A percentile compares a stretch with the other conserved stretches of the same genome.
phyloP scores from a whole-genome alignment of 2,797 vertebrate species.

The Cyclopterus lumpus region DNA sequence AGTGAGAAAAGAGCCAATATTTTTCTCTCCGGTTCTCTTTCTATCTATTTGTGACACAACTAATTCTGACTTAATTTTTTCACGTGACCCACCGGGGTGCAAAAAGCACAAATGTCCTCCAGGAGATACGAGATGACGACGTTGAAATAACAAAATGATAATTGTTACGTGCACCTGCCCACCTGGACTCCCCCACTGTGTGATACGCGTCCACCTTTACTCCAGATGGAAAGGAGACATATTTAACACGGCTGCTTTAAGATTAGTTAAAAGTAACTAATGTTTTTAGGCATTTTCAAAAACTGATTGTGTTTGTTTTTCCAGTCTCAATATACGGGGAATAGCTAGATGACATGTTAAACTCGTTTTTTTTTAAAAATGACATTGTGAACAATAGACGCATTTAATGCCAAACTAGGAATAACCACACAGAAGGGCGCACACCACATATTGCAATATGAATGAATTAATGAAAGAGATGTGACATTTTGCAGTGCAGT shows the following conservation, averaged over 20 bases:
- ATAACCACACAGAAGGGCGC: neutral
- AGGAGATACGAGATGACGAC: neutral
- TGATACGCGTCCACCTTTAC: neutral
- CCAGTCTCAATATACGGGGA: neutral
- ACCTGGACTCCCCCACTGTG: neutral
- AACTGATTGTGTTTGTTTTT: neutral
- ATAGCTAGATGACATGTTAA: slow-evolving; percentile 1
- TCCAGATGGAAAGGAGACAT: neutral
- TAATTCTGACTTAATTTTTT: no score
- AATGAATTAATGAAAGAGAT: neutral
- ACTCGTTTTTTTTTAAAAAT: no score
- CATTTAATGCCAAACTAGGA: neutral
- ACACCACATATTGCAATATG: neutral
- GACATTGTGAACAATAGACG: no score
- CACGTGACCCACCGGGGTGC: neutral
- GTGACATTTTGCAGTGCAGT: slow-evolving; percentile 3
- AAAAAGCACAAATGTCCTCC: neutral
- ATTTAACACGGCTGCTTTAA: neutral
- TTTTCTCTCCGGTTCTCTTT: neutral
- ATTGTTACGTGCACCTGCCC: neutral
- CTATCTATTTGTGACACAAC: neutral
- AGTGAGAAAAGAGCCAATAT: neutral
- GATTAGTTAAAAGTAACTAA: neutral
- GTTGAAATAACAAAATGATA: neutral
- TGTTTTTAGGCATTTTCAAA: neutral